phyloP scores from a whole-genome alignment of 2,888 invertebrate species.

The Carpatolechia fugitivella region DNA sequence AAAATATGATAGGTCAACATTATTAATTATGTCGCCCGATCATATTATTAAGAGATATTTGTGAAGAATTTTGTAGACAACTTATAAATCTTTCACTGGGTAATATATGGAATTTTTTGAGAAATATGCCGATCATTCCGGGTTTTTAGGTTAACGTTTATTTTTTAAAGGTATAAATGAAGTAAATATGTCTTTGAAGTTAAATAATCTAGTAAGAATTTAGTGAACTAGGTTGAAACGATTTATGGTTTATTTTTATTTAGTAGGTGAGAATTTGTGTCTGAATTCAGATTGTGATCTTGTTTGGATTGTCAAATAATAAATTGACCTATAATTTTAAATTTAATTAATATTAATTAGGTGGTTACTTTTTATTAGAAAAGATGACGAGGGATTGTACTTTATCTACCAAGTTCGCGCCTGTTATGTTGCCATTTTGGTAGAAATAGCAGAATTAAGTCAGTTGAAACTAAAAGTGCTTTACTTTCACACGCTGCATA shows the following conservation, averaged over 20 bases:
- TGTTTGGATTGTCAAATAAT: too few species aligned
- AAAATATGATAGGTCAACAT: conserved; percentile 14
- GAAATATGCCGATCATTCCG: conserved; percentile 4
- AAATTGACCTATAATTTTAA: too few species aligned
- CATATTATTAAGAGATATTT: conserved; percentile 2
- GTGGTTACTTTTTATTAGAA: too few species aligned
- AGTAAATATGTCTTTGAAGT: conserved; percentile 1
- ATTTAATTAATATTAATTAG: too few species aligned
- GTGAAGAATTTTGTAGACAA: neutral
- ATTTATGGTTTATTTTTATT: neutral
- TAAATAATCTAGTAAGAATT: neutral
- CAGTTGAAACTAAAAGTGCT: too few species aligned
- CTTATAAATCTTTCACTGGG: neutral
- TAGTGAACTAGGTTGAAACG: neutral
- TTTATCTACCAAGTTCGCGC: too few species aligned
- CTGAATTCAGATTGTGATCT: too few species aligned
- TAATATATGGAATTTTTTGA: neutral
- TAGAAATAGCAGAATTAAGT: too few species aligned
- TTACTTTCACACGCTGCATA: too few species aligned
- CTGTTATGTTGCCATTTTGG: too few species aligned
- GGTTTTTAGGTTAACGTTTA: conserved; percentile 1
- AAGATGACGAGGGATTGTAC: too few species aligned
- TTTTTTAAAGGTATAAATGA: neutral
- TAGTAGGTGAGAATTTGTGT: too few species aligned
- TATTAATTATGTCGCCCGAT: conserved; percentile 10